Base-by-base conservation (phyloP, 2,113 vertebrate species). In the Dermatemys mawii region DNA sequence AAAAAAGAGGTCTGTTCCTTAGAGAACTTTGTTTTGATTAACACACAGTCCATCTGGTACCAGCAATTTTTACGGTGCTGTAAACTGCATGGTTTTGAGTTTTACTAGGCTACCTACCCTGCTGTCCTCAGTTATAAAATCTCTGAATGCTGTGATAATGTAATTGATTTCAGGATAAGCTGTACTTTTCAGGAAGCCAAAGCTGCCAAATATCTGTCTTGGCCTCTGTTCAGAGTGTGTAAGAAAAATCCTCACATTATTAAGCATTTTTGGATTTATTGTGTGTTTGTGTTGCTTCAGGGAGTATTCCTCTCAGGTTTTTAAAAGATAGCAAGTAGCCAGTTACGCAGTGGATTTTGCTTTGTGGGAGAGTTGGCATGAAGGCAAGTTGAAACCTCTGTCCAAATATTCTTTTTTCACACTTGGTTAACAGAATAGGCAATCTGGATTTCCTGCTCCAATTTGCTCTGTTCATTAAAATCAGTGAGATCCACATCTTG, bases 71-170 rank as follows among this genome's bases (percentile, higher is more conserved):
- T 93, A 80, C 3, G 17, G 81, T 94, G 60, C 84, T 93, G 51
- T 95, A 85, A 96, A 94, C 78, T 82, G 81, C 73, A 67, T 0
- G 3, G 81, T 92, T n/a, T 10, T 93, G 85, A 83, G 50, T 96
- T 97, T 97, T 95, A 93, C 92, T 87, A 80, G 94, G 86, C 93
- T 93, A 89, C 94, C 92, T 92, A 57, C 88, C 84, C 83, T 88
- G 76, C 90, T 93, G 85, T 86, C 94, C 94, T 97, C 70, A 90
- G 70, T 82, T 95, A 88, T 4, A 38, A 84, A 88, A 78, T 55
- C 81, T 73, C 1, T 0, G 17, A 29, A 26, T 41, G 41, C 93
- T 85, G 86, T 78, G 78, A n/a, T 89, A 73, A 95, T 81, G 93
- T 93, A 46, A 93, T 60, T 67, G 94, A 24, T 93, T 96, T 95